phyloP scores from a whole-genome alignment of 2,888 invertebrate genomes.

The Hydropsyche betteni region DNA sequence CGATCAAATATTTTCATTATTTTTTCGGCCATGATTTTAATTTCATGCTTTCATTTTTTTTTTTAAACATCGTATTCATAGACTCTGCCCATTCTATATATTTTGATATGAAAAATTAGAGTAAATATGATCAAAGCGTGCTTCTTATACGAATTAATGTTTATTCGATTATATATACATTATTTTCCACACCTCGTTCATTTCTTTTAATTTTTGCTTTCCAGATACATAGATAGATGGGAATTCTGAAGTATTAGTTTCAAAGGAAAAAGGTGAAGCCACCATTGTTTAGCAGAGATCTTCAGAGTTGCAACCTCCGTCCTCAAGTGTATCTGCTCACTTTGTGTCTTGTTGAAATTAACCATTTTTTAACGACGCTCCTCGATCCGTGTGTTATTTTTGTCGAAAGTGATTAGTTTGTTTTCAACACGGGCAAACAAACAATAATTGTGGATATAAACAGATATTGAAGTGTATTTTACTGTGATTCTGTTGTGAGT shows the following conservation, averaged over 20 bases:
- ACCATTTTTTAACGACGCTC: not conserved
- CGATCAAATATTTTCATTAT: not conserved
- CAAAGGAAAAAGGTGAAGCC: not conserved
- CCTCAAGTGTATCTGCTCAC: conserved; percentile 34
- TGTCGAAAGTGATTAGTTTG: too few species aligned
- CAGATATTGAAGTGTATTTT: conserved; percentile 23
- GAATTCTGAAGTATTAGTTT: not conserved
- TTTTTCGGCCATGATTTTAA: not conserved
- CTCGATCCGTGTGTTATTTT: too few species aligned
- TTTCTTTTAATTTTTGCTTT: not conserved
- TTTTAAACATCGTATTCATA: too few species aligned
- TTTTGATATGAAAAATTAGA: too few species aligned
- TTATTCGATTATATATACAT: not conserved
- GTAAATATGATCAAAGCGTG: not conserved
- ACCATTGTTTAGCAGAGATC: not conserved
- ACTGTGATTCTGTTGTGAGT: conserved; percentile 40
- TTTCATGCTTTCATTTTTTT: too few species aligned
- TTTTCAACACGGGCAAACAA: too few species aligned
- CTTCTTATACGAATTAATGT: not conserved
- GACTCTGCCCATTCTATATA: too few species aligned
- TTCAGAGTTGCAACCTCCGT: conserved; percentile 34
- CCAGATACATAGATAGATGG: conserved; percentile 21
- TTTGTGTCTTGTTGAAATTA: conserved; percentile 24
- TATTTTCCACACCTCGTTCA: not conserved
- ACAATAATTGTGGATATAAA: not conserved